These are phyloP conservation scores for Morpho helenor DNA, from an alignment of 2,888 invertebrate species.

Conservation along the genomic window DNA sequence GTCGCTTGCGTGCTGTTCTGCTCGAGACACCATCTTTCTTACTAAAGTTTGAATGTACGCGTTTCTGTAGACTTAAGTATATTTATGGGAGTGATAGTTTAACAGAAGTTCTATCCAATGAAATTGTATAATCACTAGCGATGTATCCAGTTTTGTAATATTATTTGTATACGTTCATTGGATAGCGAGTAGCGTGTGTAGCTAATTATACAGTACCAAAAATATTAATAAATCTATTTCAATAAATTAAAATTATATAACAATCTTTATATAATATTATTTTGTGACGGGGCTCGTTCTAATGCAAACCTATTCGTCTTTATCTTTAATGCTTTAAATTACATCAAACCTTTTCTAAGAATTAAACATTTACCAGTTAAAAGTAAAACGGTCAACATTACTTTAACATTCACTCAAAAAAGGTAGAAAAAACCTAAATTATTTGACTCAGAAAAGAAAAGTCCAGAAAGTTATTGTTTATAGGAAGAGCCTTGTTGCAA, in stretches of 20 bases:
- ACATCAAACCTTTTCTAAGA: no score
- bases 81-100: constrained; percentile 24
- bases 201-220: constrained; percentile 22
- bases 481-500: no score
- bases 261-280: constrained; percentile 6
- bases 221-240: constrained; percentile 15
- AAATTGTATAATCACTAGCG: constrained; percentile 27
- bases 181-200: constrained; percentile 28
- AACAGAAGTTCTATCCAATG: constrained; percentile 24
- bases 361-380: no score
- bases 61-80: constrained; percentile 27
- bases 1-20: constrained; percentile 11
- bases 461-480: no score
- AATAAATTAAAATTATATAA: constrained; percentile 12
- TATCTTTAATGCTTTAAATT: no score
- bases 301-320: no score
- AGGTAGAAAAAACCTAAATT: no score
- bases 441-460: no score
- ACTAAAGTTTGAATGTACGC: constrained; percentile 21
- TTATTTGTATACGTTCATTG: constrained; percentile 30
- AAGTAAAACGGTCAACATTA: no score
- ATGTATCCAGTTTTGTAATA: constrained; percentile 25
- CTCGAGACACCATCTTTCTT: constrained; percentile 12
- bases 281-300: not conserved
- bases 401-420: no score